Evolutionary conservation across 2,888 invertebrate genomes (phyloP).

Genomic region (Dryocosmus kuriphilus): DNA sequence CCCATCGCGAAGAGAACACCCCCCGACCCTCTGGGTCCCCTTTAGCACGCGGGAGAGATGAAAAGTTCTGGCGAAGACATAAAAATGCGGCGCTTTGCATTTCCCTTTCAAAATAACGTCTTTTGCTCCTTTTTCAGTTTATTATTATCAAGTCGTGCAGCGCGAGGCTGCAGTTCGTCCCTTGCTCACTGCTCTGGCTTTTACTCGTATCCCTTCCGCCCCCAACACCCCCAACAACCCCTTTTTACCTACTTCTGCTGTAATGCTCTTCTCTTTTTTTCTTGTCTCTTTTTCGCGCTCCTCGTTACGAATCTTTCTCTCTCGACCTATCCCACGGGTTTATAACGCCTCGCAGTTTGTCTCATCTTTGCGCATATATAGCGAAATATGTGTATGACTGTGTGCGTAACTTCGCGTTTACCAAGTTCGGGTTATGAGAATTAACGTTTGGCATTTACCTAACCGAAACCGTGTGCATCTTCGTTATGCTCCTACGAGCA

Average conservation of each 20-base stretch:
- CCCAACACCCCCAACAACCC: slow-evolving; percentile 41
- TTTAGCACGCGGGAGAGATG: slow-evolving; percentile 64
- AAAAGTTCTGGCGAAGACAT: slow-evolving; percentile 77
- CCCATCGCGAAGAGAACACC: slow-evolving; percentile 45
- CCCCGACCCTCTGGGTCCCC: slow-evolving; percentile 50
- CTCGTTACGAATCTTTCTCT: slow-evolving; percentile 44
- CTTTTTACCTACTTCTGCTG: slow-evolving; percentile 36
- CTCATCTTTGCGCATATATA: slow-evolving; percentile 52
- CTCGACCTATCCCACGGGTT: slow-evolving; percentile 56
- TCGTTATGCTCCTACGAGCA: slow-evolving; percentile 41
- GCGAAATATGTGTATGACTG: slow-evolving; percentile 52
- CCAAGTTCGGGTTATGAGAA: slow-evolving; percentile 57
- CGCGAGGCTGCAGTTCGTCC: slow-evolving; percentile 50
- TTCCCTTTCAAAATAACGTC: slow-evolving; percentile 78
- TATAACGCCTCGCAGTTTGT: slow-evolving; percentile 51
- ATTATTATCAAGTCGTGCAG: slow-evolving; percentile 76
- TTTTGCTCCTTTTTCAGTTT: slow-evolving; percentile 76
- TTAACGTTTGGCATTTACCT: slow-evolving; percentile 55
- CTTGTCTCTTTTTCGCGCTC: slow-evolving; percentile 34
- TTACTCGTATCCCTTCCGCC: slow-evolving; percentile 47
- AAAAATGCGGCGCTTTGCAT: slow-evolving; percentile 77
- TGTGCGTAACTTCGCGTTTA: slow-evolving; percentile 69
- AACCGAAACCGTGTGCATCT: slow-evolving; percentile 41
- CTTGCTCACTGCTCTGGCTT: slow-evolving; percentile 47
- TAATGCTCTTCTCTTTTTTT: slow-evolving; percentile 13